phyloP scores from a whole-genome alignment of 2,113 vertebrate species.

The Brachyistius frenatus region DNA sequence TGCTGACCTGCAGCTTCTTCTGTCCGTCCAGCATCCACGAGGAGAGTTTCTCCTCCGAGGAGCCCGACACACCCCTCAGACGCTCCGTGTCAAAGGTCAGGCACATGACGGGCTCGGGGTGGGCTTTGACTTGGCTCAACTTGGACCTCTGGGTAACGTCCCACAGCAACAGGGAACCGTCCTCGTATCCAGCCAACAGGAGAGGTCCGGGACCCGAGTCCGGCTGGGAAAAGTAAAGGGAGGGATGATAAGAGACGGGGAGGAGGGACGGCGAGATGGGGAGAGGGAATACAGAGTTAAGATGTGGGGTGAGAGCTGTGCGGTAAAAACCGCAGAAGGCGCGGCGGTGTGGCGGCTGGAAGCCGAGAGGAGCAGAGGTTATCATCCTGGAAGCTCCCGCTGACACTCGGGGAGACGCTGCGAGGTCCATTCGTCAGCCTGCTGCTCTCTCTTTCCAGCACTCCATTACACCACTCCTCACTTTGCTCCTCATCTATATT shows the following conservation, averaged over 20 bases:
- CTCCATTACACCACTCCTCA: conserved; percentile 80
- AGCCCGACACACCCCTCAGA: conserved; percentile 91
- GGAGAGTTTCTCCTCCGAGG: conserved; percentile 90
- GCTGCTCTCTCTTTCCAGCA: conserved; percentile 69
- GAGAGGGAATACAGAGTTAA: conserved; percentile 26
- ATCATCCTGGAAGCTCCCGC: conserved; percentile 78
- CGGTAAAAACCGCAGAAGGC: conserved; percentile 45
- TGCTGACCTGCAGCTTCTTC: conserved; percentile 93
- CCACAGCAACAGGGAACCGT: conserved; percentile 94
- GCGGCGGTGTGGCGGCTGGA: conserved; percentile 34
- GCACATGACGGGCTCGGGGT: conserved; percentile 93
- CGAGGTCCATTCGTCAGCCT: conserved; percentile 76
- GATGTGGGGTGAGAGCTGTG: conserved; percentile 35
- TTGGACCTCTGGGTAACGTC: conserved; percentile 86
- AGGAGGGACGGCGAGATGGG: conserved; percentile 13
- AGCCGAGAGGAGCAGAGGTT: conserved; percentile 79
- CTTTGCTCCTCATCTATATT: conserved; percentile 81
- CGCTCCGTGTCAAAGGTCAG: conserved; percentile 91
- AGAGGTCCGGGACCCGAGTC: conserved; percentile 81
- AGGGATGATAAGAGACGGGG: conserved; percentile 40
- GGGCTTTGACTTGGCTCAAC: conserved; percentile 86
- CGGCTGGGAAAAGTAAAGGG: conserved; percentile 77
- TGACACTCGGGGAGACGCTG: conserved; percentile 67
- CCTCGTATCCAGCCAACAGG: conserved; percentile 93
- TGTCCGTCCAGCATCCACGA: conserved; percentile 91